phyloP scores from a whole-genome alignment of 2,888 invertebrate species.

The Serripes groenlandicus region DNA sequence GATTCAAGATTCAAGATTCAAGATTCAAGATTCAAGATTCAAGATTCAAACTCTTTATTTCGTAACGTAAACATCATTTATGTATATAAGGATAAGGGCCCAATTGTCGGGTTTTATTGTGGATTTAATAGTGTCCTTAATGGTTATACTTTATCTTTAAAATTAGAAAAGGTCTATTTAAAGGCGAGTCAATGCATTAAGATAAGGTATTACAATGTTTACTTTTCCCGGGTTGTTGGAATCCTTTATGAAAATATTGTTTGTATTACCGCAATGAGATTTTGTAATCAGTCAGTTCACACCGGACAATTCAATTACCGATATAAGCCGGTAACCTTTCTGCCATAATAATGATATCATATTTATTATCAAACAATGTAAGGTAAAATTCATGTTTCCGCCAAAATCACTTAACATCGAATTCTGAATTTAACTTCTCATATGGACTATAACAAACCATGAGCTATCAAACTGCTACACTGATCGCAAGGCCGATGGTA shows the following conservation, averaged over 20 bases:
- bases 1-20: too few species aligned
- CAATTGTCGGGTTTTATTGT: background rate
- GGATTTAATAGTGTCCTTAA: slow-evolving; percentile 2
- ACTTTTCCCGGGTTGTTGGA: background rate
- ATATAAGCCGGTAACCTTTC: too few species aligned
- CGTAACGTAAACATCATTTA: background rate
- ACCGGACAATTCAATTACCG: slow-evolving; percentile 11
- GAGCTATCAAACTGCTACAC: too few species aligned
- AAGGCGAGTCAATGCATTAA: background rate
- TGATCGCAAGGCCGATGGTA: too few species aligned
- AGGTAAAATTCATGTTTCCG: too few species aligned
- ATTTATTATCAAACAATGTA: too few species aligned
- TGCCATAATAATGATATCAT: too few species aligned
- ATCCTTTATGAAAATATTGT: slow-evolving; percentile 25
- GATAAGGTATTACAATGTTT: slow-evolving; percentile 19
- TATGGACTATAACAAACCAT: too few species aligned
- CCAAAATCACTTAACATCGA: too few species aligned
- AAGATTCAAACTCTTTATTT: too few species aligned
- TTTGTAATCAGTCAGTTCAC: slow-evolving; percentile 22
- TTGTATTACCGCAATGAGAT: slow-evolving; percentile 8
- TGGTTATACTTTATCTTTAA: slow-evolving; percentile 3
- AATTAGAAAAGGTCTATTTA: background rate
- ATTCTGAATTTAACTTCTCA: too few species aligned
- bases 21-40: too few species aligned
- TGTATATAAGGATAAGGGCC: background rate